Conservation (phyloP, 2,797 vertebrate genomes). For the Anisognathus igniventris region DNA sequence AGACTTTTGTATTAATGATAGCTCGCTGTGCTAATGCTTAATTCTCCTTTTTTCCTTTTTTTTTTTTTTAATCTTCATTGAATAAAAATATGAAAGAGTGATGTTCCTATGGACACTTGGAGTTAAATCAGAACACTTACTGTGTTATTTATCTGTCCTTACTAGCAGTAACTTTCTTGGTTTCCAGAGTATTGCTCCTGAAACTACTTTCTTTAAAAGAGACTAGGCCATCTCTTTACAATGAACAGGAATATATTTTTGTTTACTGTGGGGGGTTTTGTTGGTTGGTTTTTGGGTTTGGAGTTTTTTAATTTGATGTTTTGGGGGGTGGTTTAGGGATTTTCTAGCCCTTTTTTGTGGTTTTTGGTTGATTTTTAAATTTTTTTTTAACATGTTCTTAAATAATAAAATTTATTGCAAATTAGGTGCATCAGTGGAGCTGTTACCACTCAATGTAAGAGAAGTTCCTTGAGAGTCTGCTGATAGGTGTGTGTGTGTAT, state of each 20-base stretch:
- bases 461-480: neutral
- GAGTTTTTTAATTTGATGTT: neutral
- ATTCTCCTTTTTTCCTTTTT: neutral
- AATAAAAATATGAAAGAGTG: neutral
- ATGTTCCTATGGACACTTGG: neutral
- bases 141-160: neutral
- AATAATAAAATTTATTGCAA: neutral
- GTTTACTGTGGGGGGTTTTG: neutral
- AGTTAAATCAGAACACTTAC: neutral
- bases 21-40: neutral
- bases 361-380: fast-evolving
- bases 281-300: neutral
- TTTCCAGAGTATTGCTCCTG: neutral
- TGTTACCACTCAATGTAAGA: neutral
- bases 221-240: fast-evolving
- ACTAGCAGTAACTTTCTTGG: neutral
- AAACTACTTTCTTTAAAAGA: neutral
- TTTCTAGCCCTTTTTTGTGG: neutral
- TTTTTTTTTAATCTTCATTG: neutral
- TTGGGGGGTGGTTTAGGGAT: fast-evolving
- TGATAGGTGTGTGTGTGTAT: neutral
- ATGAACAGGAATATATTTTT: neutral
- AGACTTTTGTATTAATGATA: neutral
- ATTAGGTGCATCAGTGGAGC: neutral
- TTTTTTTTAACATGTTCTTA: neutral